Base-by-base conservation (phyloP, 2,888 invertebrate genomes). In the Parasteatoda lunata region DNA sequence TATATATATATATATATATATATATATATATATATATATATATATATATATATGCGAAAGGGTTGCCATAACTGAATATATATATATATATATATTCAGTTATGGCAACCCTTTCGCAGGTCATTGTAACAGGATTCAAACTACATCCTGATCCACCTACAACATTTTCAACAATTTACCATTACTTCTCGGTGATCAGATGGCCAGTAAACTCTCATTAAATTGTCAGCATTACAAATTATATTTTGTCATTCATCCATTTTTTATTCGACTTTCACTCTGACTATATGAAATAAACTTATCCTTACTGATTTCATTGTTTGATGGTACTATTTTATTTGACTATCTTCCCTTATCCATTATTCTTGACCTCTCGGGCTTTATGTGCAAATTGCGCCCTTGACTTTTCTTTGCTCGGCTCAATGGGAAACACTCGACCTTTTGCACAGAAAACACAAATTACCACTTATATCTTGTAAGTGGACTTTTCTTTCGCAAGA, bases 351-450 rank as follows among this genome's bases (percentile, higher is more conserved):
- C 59, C 8, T 13, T 13, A 59, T 13, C 59, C 59, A 59, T 59
- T 59, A n/a, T 59, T 59, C 11, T 59, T 59, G 59, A 59, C 59
- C 59, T 30, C 59, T 4, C 13, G 30, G 59, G 59, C n/a, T n/a
- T 7, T 59, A 9, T 11, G 59, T 59, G 59, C 59, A 59, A 59
- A 59, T 59, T n/a, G 59, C 59, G 59, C 59, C 59, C 59, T 59
- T 59, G 59, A 59, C 59, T 59, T 59, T n/a, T n/a, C 59, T 59
- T 59, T 9, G n/a, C 59, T 59, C n/a, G 59, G n/a, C 59, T 59
- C 59, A 59, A 59, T 59, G 59, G 59, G 59, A 59, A 59, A 59
- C 59, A 59, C 59, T 59, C 59, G 59, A 59, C 59, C 59, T 5
- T 59, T 13, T 30, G 11, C 59, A 13, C n/a, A 59, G 59, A 59